A percentile compares a stretch with the other conserved stretches of the same genome.
phyloP scores from a whole-genome alignment of 2,888 invertebrate species.

The Axea sp. region DNA sequence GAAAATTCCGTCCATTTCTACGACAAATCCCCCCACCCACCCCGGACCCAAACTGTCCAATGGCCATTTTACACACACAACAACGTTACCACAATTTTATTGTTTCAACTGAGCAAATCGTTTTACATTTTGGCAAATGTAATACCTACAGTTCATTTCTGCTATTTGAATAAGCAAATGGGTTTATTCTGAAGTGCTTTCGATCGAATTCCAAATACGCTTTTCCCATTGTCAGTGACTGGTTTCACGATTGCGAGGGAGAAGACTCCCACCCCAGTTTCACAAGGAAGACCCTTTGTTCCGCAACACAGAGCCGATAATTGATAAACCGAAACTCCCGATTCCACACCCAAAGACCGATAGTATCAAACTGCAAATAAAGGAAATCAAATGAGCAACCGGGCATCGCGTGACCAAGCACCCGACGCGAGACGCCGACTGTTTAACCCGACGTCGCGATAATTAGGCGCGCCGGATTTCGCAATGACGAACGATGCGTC shows the following conservation, averaged over 20 bases:
- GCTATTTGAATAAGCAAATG: conserved; percentile 56
- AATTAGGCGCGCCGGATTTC: conserved; percentile 26
- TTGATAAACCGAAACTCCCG: conserved; percentile 23
- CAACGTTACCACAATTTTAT: too few species aligned
- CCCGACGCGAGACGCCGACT: conserved; percentile 10
- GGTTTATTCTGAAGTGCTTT: conserved; percentile 46
- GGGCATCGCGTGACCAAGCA: conserved; percentile 10
- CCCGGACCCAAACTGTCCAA: too few species aligned
- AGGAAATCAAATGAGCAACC: conserved; percentile 21
- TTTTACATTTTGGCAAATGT: conserved; percentile 39
- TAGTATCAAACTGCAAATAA: conserved; percentile 12
- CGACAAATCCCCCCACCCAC: too few species aligned
- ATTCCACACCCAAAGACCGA: conserved; percentile 3
- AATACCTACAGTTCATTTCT: conserved; percentile 33
- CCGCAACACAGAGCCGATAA: conserved; percentile 30
- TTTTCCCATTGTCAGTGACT: conserved; percentile 14
- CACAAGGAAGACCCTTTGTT: conserved; percentile 47
- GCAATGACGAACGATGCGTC: conserved; percentile 20
- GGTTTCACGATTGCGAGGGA: too few species aligned
- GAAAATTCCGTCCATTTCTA: too few species aligned
- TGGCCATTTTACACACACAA: too few species aligned
- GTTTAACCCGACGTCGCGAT: conserved; percentile 17
- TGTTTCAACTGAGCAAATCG: too few species aligned
- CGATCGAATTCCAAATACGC: conserved; percentile 48
- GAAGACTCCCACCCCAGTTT: conserved; percentile 16